These are phyloP conservation scores for Platysternon megacephalum DNA, from an alignment of 2,113 vertebrate genomes.

Conservation along the genomic window DNA sequence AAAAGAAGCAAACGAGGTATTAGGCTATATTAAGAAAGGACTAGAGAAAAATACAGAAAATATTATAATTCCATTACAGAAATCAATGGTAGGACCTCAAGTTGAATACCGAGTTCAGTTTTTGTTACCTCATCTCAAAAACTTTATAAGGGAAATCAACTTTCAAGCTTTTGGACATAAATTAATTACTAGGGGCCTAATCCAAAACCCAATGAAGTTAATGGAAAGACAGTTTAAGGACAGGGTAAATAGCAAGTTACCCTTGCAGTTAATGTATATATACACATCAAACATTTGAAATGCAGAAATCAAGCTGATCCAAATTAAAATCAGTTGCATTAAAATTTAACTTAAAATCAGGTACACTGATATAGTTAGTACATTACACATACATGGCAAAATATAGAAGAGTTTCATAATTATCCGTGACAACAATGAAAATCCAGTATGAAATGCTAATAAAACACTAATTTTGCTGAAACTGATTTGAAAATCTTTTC, in stretches of 20 bases:
- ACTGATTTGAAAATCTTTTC: not conserved
- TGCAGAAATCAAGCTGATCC: not conserved
- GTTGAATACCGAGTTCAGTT: not conserved
- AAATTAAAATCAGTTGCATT: not conserved
- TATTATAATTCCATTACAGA: not conserved
- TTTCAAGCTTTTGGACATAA: not conserved
- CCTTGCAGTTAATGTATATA: not conserved
- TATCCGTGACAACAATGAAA: not conserved
- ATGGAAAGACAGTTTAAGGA: not conserved
- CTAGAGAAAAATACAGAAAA: not conserved
- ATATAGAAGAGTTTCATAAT: not conserved
- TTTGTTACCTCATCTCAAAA: not conserved
- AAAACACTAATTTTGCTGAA: slow-evolving; percentile 5
- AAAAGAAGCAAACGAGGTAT: not conserved
- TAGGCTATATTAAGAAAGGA: not conserved
- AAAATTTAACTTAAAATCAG: not conserved
- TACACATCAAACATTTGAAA: not conserved
- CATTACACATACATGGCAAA: not conserved
- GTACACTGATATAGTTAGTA: not conserved
- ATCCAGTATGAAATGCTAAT: not conserved
- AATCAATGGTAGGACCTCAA: not conserved
- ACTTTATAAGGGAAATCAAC: not conserved
- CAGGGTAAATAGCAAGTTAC: not conserved
- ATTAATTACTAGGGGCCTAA: not conserved
- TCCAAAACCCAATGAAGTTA: not conserved